These are phyloP conservation scores for Huso huso DNA, from an alignment of 2,797 vertebrate species.

Conservation along the genomic window DNA sequence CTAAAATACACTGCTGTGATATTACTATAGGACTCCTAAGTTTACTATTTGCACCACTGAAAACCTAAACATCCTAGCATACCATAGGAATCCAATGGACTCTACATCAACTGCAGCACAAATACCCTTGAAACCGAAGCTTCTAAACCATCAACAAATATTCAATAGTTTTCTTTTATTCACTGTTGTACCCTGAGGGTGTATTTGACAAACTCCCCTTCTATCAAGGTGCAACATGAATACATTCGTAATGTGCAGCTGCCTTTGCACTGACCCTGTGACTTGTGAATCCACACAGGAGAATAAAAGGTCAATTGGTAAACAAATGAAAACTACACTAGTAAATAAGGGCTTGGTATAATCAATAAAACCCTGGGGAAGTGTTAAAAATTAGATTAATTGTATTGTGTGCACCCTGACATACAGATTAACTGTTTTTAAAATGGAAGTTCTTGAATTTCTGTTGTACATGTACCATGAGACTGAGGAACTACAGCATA, in stretches of 20 bases:
- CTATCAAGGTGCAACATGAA: neutral
- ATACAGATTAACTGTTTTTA: conserved; percentile 29
- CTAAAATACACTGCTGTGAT: no score
- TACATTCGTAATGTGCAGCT: conserved; percentile 37
- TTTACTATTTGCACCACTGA: no score
- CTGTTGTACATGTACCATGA: neutral
- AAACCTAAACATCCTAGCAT: no score
- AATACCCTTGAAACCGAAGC: neutral
- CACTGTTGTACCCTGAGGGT: conserved; percentile 3
- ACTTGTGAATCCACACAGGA: conserved; percentile 39
- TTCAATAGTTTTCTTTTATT: conserved; percentile 7
- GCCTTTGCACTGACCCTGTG: conserved; percentile 44
- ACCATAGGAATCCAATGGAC: no score
- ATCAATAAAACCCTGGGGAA: conserved; percentile 45
- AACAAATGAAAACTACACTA: conserved; percentile 48
- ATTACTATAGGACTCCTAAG: no score
- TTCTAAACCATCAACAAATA: neutral
- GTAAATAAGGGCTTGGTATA: conserved; percentile 40
- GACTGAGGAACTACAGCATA: neutral
- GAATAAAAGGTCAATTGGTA: conserved; percentile 50
- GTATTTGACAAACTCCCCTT: neutral
- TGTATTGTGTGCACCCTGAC: conserved; percentile 27
- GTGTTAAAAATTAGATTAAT: conserved; percentile 23
- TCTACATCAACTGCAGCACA: conserved; percentile 3
- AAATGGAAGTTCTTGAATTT: conserved; percentile 21